Base-by-base conservation (phyloP, 1,140 invertebrate species). In the Dreissena rostriformis region DNA sequence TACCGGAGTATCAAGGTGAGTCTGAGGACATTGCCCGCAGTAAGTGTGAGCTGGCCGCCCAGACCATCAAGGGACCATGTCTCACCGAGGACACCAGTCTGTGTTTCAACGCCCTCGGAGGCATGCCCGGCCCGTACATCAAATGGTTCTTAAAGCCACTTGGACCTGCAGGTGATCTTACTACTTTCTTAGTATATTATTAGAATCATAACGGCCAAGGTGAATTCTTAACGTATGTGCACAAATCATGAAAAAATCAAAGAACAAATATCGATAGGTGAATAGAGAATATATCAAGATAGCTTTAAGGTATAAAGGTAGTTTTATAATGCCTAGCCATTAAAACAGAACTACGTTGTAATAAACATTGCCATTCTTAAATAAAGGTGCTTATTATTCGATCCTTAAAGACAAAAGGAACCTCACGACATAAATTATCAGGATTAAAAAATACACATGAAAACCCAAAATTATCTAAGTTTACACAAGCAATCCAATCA, bases 111-210 rank as follows among this genome's bases (percentile, higher is more conserved):
- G 97, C 98, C 0, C 91, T 99, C 19, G 95, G 96, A 65, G 98
- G 98, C 0, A 94, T 99, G 65, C 99, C 98, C 22, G 96, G 98
- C 0, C 98, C 98, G 1, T 99, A 99, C 88, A 97, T 99, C 26
- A 99, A 99, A 94, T 99, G 98, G 98, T 99, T 99, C 92, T 93
- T 99, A 28, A 96, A 97, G 19, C 97, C 97, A 92, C 90, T 99
- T 1, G 96, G 96, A 52, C 97, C 98, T 1, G 96, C 97, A 92
- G 98, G 98, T 70, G 88, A 73, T 85, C 70, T 4, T 49, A 24
- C 19, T 10, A 14, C 65, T 24, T 75, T 8, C 29, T 74, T 26
- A 26, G 17, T 15, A 80, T 81, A 84, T 66, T 28, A 70, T 19
- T 81, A 65, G 52, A 11, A 19, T 79, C n/a, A 81, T 65, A 55